Conservation (phyloP, 2,797 vertebrate genomes). For the Cynopterus sphinx region DNA sequence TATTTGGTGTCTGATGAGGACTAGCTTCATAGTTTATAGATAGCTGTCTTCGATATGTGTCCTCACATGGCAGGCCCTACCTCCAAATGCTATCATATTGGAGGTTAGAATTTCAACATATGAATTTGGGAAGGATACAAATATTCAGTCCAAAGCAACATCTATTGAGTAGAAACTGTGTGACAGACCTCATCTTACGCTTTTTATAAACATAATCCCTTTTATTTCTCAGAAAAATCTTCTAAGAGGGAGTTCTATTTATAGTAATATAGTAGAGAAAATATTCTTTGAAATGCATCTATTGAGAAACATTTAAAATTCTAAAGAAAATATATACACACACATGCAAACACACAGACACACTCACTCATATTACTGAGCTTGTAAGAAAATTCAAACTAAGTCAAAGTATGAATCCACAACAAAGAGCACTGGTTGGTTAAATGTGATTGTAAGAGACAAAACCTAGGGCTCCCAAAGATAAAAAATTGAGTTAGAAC, state of each 20-base stretch:
- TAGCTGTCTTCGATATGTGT: not conserved
- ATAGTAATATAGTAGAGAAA: not conserved
- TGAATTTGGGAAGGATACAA: not conserved
- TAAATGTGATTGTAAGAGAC: not conserved
- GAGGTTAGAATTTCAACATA: not conserved
- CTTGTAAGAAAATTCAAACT: not conserved
- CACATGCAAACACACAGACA: too few species aligned
- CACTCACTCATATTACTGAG: not conserved
- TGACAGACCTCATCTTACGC: not conserved
- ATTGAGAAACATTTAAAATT: not conserved
- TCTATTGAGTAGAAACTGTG: not conserved
- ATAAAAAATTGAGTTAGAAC: not conserved
- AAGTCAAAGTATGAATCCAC: not conserved
- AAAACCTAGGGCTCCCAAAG: not conserved
- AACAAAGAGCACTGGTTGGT: not conserved
- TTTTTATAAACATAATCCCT: not conserved
- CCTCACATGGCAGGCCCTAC: not conserved
- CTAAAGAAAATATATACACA: not conserved
- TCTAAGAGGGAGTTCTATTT: not conserved
- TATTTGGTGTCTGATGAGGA: not conserved
- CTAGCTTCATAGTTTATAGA: not conserved
- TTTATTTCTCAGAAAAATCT: not conserved
- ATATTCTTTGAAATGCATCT: not conserved
- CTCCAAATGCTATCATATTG: not conserved
- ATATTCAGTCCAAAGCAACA: not conserved